These are phyloP conservation scores for Aspidiotus destructor DNA, from an alignment of 2,888 invertebrate genomes.

Conservation along the genomic window DNA sequence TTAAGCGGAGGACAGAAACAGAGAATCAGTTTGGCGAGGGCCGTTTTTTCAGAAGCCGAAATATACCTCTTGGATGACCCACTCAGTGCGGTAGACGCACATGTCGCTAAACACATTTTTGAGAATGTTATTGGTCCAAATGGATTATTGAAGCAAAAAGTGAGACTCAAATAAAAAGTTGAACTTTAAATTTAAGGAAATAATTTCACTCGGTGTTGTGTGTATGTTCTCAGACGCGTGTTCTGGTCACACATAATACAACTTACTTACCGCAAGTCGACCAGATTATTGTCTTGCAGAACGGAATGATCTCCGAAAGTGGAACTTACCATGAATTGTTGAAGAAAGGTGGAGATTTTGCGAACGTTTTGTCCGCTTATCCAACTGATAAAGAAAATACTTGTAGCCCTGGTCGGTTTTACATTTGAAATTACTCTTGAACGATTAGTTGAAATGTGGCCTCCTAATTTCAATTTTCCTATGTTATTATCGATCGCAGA, in stretches of 20 bases:
- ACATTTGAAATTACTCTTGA: too few relatives aligned
- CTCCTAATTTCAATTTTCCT: too few relatives aligned
- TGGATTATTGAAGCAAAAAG: constrained; percentile 42
- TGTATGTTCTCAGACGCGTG: constrained; percentile 51
- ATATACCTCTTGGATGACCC: constrained; percentile 91
- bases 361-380: too few relatives aligned
- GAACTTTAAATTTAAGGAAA: background rate
- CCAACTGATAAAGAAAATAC: too few relatives aligned
- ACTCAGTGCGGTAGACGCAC: constrained; percentile 77
- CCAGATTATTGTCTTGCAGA: constrained; percentile 70
- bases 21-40: constrained; percentile 40
- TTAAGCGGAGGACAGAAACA: too few relatives aligned
- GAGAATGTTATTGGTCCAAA: constrained; percentile 62
- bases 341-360: too few relatives aligned
- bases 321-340: too few relatives aligned
- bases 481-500: too few relatives aligned
- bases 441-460: too few relatives aligned
- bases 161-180: constrained; percentile 8
- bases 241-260: constrained; percentile 91
- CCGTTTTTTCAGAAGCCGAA: constrained; percentile 56
- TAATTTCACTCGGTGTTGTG: background rate
- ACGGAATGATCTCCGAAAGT: constrained; percentile 56
- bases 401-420: too few relatives aligned
- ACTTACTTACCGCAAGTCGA: constrained; percentile 43
- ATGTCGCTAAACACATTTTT: constrained; percentile 77